phyloP scores from a whole-genome alignment of 2,113 vertebrate species.

The Phrynosoma platyrhinos region DNA sequence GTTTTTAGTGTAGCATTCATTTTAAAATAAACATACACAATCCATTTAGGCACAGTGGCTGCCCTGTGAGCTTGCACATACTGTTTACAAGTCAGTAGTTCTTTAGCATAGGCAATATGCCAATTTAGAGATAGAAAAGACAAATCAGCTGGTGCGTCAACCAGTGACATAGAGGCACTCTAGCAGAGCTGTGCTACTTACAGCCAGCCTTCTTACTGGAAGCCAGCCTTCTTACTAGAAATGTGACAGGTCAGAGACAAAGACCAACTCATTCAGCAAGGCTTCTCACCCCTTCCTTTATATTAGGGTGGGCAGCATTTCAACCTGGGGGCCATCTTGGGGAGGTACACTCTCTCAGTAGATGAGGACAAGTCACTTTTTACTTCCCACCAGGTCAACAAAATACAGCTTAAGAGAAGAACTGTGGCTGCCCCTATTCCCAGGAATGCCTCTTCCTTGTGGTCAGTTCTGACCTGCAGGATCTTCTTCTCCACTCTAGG shows the following conservation, averaged over 20 bases:
- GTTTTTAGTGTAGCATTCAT: neutral
- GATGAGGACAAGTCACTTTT: neutral
- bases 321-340: neutral
- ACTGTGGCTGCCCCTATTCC: no score
- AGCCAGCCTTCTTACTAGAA: no score
- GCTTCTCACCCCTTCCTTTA: no score
- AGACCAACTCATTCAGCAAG: no score
- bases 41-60: neutral
- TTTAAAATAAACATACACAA: neutral
- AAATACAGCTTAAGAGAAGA: neutral
- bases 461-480: no score
- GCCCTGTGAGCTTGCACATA: neutral
- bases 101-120: neutral
- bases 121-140: neutral
- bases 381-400: neutral
- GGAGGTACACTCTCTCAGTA: neutral
- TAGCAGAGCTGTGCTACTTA: no score
- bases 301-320: neutral
- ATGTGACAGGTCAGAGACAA: no score
- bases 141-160: neutral
- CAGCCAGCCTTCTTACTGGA: no score
- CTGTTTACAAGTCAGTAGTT: neutral
- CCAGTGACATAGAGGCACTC: no score
- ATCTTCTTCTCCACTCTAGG: no score
- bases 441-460: no score